phyloP scores from a whole-genome alignment of 2,888 invertebrate species.

The Drosophila ezoana region DNA sequence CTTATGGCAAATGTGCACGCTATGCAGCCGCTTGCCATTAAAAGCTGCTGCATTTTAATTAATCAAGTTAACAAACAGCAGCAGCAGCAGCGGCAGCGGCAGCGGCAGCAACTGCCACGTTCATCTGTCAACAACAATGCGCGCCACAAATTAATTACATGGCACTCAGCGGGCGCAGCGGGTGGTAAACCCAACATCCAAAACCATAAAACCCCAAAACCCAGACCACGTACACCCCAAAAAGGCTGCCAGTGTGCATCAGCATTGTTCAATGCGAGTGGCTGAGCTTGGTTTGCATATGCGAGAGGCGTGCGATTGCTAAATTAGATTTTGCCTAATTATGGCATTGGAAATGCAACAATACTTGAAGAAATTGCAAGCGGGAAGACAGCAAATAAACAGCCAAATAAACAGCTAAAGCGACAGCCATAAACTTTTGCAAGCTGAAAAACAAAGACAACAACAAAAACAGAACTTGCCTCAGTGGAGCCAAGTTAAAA shows the following conservation, averaged over 20 bases:
- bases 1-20: constrained; percentile 68
- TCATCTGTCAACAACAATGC: constrained; percentile 76
- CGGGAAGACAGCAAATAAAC: constrained; percentile 14
- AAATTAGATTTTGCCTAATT: constrained; percentile 76
- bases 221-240: constrained; percentile 3
- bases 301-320: constrained; percentile 55
- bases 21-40: constrained; percentile 53
- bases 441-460: constrained; percentile 37
- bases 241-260: constrained; percentile 27
- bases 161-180: constrained; percentile 30
- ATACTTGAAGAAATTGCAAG: constrained; percentile 36
- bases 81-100: constrained; percentile 20
- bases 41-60: constrained; percentile 74
- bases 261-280: constrained; percentile 48
- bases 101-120: constrained; percentile 27
- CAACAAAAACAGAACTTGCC: constrained; percentile 37
- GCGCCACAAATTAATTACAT: constrained; percentile 74
- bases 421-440: constrained; percentile 36
- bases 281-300: constrained; percentile 42
- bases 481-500: constrained; percentile 19
- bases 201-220: constrained; percentile 25
- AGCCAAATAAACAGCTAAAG: constrained; percentile 15
- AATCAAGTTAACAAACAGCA: constrained; percentile 75
- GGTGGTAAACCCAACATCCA: constrained; percentile 30
- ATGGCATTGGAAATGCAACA: constrained; percentile 72